A percentile compares a stretch with the other conserved stretches of the same genome.
Evolutionary conservation across 2,113 vertebrate species (phyloP).

Genomic region (Hypanus sabinus): DNA sequence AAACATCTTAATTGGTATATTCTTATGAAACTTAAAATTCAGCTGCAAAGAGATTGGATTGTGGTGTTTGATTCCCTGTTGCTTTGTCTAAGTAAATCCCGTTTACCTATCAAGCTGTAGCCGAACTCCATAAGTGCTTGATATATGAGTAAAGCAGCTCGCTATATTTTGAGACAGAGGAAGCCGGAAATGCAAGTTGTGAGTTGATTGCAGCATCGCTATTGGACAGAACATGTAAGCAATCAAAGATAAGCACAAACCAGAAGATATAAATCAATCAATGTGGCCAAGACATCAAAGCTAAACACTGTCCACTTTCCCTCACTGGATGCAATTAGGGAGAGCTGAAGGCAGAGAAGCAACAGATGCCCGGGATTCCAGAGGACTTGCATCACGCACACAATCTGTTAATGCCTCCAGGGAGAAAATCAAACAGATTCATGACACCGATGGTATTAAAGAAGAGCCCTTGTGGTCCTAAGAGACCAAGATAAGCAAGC

Average conservation of each 20-base stretch:
- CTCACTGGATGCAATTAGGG: not conserved
- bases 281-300: not conserved
- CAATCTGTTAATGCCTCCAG: not conserved
- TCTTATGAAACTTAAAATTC: not conserved
- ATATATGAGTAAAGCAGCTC: not conserved
- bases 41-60: too few species aligned
- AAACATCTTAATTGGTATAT: not conserved
- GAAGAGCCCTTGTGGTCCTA: slow-evolving; percentile 25
- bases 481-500: slow-evolving; percentile 33
- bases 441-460: slow-evolving; percentile 8
- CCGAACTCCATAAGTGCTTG: not conserved
- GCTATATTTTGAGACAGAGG: not conserved
- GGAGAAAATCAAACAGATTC: not conserved
- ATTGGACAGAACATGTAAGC: not conserved
- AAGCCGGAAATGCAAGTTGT: not conserved
- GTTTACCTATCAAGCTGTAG: not conserved
- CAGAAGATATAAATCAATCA: not conserved
- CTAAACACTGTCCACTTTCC: too few species aligned
- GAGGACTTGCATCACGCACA: not conserved
- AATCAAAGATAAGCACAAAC: not conserved
- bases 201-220: not conserved
- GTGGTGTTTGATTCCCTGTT: not conserved
- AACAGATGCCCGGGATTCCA: not conserved
- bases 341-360: not conserved
- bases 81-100: not conserved